Percentiles rank a stretch among this genome's conserved stretches.
phyloP scores from a whole-genome alignment of 2,888 invertebrate species.

The Aromia moschata region DNA sequence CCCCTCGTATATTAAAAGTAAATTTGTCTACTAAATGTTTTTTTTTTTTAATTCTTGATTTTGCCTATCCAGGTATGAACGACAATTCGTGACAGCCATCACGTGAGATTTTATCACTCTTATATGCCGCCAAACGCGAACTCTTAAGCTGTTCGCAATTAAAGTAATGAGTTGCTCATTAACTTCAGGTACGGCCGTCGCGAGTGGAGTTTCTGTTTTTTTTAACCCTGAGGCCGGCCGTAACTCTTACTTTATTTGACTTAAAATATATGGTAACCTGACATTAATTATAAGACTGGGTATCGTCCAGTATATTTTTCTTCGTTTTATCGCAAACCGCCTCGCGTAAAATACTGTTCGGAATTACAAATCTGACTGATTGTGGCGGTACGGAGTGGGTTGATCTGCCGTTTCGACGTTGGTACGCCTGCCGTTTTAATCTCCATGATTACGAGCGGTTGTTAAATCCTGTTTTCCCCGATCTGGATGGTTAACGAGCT shows the following conservation, averaged over 20 bases:
- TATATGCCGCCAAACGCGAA: neutral
- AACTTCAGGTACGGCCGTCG: constrained; percentile 4
- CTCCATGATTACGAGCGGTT: neutral
- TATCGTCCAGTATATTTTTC: constrained; percentile 3
- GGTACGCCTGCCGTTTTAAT: constrained; percentile 1
- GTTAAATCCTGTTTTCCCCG: neutral
- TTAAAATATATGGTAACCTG: constrained; percentile 4
- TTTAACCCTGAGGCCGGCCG: constrained; percentile 1
- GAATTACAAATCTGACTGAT: constrained; percentile 5
- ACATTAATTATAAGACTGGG: neutral
- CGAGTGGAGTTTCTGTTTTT: neutral
- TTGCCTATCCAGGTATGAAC: neutral
- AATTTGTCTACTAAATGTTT: too few species aligned
- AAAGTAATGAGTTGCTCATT: constrained; percentile 9
- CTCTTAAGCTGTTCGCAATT: constrained; percentile 9
- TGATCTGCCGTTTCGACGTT: constrained; percentile 1
- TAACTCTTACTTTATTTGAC: neutral
- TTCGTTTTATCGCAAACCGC: constrained; percentile 1
- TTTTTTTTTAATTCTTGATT: too few species aligned
- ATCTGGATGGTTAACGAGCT: too few species aligned
- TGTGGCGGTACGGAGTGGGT: constrained; percentile 7
- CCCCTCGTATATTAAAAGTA: too few species aligned
- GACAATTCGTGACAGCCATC: neutral
- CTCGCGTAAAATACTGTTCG: constrained; percentile 3
- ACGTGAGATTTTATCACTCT: neutral